Conservation (phyloP, 2,113 vertebrate genomes). For the Panthera uncia region DNA sequence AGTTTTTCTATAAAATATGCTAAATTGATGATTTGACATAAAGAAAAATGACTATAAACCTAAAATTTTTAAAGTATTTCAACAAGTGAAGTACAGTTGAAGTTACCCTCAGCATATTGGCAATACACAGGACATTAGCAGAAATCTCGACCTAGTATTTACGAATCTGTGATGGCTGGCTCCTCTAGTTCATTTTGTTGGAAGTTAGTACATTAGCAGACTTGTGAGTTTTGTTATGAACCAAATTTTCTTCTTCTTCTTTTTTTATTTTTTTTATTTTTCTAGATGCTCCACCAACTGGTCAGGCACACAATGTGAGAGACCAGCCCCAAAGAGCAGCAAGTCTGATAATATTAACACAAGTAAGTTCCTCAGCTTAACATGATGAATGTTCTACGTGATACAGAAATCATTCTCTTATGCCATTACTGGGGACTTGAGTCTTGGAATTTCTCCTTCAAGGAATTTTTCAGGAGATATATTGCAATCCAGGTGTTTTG, state of each 20-base stretch:
- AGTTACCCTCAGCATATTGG: constrained; percentile 17
- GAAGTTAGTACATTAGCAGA: constrained; percentile 45
- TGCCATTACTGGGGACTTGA: background rate
- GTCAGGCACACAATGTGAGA: constrained; percentile 98
- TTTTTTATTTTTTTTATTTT: constrained; percentile 81
- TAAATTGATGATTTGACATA: constrained; percentile 8
- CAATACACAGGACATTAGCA: background rate
- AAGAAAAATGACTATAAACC: background rate
- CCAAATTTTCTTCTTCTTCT: constrained; percentile 64
- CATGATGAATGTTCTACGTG: background rate
- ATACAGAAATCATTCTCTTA: background rate
- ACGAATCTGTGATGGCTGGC: constrained; percentile 18
- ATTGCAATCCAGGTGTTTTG: background rate
- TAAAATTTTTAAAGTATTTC: background rate
- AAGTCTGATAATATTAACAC: constrained; percentile 95
- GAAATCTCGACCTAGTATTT: constrained; percentile 24
- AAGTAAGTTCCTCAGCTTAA: constrained; percentile 88
- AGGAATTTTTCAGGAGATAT: background rate
- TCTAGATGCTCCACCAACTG: constrained; percentile 97
- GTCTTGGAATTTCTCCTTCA: background rate
- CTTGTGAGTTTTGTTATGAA: constrained; percentile 54
- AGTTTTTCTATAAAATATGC: background rate
- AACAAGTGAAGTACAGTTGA: background rate
- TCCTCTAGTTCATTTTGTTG: constrained; percentile 50
- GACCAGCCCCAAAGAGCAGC: constrained; percentile 98